phyloP scores from a whole-genome alignment of 2,113 vertebrate species.

The Platysteira castanea region DNA sequence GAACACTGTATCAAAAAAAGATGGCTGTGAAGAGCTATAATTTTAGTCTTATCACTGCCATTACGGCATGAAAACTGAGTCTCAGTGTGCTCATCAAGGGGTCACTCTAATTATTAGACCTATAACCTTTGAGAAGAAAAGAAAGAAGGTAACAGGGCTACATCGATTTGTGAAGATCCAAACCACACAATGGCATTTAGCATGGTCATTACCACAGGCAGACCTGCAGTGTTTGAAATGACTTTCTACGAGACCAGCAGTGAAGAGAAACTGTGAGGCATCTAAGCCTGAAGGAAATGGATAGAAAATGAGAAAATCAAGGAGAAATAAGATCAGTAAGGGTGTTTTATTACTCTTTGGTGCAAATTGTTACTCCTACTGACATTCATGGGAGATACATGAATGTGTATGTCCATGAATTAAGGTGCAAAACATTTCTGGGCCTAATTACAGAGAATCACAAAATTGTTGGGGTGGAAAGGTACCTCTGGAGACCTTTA shows the following conservation, averaged over 20 bases:
- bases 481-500: neutral
- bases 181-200: constrained; percentile 10
- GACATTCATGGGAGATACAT: neutral
- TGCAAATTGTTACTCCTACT: neutral
- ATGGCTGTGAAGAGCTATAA: neutral
- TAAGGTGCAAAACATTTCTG: neutral
- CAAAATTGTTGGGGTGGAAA: neutral
- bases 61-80: neutral
- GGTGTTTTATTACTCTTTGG: neutral
- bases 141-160: neutral
- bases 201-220: neutral
- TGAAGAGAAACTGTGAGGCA: neutral
- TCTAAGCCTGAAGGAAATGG: neutral
- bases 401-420: neutral
- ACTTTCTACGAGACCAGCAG: neutral
- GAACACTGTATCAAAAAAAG: neutral
- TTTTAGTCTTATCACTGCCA: neutral
- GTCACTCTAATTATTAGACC: neutral
- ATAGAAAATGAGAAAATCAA: neutral
- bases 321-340: neutral
- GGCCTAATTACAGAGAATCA: neutral
- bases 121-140: constrained; percentile 19
- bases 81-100: neutral
- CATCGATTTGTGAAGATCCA: neutral
- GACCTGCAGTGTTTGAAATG: neutral